Conservation (phyloP, 2,797 vertebrate genomes). For the Remorina albescens region DNA sequence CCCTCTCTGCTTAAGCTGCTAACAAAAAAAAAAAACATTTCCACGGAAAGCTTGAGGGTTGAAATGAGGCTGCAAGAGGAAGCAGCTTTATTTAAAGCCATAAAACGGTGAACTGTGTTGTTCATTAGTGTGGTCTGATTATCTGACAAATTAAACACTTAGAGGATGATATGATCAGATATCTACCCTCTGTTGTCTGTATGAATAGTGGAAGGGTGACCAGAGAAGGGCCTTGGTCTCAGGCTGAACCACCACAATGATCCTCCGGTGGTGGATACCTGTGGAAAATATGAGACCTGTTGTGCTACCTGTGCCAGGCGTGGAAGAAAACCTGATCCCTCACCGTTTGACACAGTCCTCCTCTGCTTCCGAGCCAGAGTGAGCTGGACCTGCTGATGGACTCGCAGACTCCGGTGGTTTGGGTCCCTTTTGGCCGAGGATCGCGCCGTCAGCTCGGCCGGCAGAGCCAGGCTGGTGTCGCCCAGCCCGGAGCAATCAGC, state of each 20-base stretch:
- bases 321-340: neutral
- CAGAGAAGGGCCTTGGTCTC: neutral
- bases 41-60: neutral
- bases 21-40: neutral
- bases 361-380: conserved; percentile 62
- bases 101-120: neutral
- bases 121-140: neutral
- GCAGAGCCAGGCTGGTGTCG: conserved; percentile 75
- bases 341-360: conserved; percentile 57
- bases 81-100: neutral
- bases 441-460: conserved; percentile 20
- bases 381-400: conserved; percentile 77
- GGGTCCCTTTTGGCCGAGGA: neutral
- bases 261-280: neutral
- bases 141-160: neutral
- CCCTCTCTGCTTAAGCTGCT: neutral
- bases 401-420: conserved; percentile 51
- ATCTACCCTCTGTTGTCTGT: neutral
- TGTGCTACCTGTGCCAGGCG: neutral
- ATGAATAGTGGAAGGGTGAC: neutral
- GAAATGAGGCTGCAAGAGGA: neutral
- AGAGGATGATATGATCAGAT: neutral
- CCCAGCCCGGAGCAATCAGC: conserved; percentile 9
- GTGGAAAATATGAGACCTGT: neutral
- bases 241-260: neutral